Evolutionary conservation across 1,140 invertebrate genomes (phyloP).

Genomic region (Limonius californicus): DNA sequence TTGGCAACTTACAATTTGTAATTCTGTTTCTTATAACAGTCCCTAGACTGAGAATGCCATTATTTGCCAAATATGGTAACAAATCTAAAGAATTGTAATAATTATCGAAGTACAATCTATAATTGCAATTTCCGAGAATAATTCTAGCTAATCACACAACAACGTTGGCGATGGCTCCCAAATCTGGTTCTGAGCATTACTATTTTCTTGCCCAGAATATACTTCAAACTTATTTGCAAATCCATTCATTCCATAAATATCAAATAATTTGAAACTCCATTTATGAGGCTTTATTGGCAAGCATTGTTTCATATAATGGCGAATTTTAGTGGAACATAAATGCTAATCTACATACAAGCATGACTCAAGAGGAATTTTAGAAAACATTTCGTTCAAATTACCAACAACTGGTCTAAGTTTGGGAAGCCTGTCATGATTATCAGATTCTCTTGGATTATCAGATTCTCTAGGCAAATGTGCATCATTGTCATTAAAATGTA

Average conservation of each 20-base stretch:
- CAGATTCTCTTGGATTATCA: background rate
- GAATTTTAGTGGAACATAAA: constrained; percentile 28
- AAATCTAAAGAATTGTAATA: constrained; percentile 4
- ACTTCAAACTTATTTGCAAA: constrained; percentile 29
- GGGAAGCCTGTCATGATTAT: background rate
- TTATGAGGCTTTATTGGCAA: constrained; percentile 45
- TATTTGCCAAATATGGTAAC: background rate
- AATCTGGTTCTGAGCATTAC: background rate
- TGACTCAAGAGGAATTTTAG: constrained; percentile 26
- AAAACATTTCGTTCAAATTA: constrained; percentile 43
- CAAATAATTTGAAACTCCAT: constrained; percentile 44
- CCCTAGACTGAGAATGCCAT: constrained; percentile 2
- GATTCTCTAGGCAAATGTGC: background rate
- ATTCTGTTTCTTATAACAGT: constrained; percentile 6
- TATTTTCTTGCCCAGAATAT: constrained; percentile 21
- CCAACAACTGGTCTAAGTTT: background rate
- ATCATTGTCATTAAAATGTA: background rate
- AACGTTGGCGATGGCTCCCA: constrained; percentile 19
- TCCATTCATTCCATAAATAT: constrained; percentile 20
- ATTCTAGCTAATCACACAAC: constrained; percentile 17
- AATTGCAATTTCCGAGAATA: background rate
- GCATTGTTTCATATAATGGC: constrained; percentile 28
- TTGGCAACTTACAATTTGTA: constrained; percentile 7
- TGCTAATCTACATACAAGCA: constrained; percentile 26
- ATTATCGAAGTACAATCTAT: background rate